Base-by-base conservation (phyloP, 1,140 invertebrate genomes). In the Leptinotarsa texana region DNA sequence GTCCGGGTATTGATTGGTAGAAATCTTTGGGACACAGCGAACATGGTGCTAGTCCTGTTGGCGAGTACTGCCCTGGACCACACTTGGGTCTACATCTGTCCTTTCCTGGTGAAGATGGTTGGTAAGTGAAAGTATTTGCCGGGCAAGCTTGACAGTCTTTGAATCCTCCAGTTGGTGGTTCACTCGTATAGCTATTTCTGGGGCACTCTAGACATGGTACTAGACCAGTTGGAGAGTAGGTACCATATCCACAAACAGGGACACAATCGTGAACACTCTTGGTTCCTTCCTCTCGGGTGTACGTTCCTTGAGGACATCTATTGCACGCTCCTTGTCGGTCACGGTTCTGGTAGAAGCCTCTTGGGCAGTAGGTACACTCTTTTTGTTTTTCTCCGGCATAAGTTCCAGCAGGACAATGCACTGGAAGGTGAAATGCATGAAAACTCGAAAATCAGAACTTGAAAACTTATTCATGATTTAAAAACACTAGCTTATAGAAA, bases 181-280 rank as follows among this genome's bases (percentile, higher is more conserved):
- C 92, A 8, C 92, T 91, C 13, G 94, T 95, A 83, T 93, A 98
- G 71, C 95, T 97, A 83, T 98, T 97, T 75, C 94, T 89, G 1
- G 96, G 96, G 88, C 97, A 99, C 85, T 98, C 95, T 65, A 98
- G 87, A 82, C 97, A 99, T 17, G 97, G 97, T 42, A 98, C 95
- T 65, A 98, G 86, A 63, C 97, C 97, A 63, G 95, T 97, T 33
- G 95, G 95, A 3, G 96, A 98, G 85, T 96, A 98, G 33, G 96
- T 98, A 76, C 97, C 97, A 84, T 94, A 97, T 11, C 97, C 97
- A 83, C 97, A 99, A 47, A 98, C 96, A 8, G 97, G 96, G 73
- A 96, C 89, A 84, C 95, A 97, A 79, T 95, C 94, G 42, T 90
- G 88, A 24, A 94, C 87, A 71, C 91, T 90, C 83, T 96, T 96